These are phyloP conservation scores for Cottoperca gobio DNA, from an alignment of 2,797 vertebrate genomes.

Conservation along the genomic window DNA sequence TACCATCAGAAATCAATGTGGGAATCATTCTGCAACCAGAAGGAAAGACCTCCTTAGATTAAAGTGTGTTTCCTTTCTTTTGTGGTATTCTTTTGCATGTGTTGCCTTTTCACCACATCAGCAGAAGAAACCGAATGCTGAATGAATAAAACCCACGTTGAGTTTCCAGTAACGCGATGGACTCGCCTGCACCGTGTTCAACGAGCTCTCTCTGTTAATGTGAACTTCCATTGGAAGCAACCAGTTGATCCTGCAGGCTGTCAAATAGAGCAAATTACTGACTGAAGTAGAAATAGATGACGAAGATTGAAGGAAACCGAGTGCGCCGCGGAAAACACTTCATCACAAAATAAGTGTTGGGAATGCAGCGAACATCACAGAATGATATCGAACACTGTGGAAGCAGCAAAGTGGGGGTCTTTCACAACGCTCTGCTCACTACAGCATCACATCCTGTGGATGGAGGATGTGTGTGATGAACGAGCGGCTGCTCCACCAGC, in stretches of 20 bases:
- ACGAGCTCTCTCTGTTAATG: constrained; percentile 14
- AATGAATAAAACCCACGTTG: neutral
- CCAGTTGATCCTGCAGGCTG: constrained; percentile 21
- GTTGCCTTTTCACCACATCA: too few species aligned
- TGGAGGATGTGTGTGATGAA: constrained; percentile 29
- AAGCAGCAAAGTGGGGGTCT: constrained; percentile 5
- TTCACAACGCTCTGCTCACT: too few species aligned
- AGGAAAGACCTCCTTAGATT: neutral
- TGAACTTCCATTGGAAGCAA: constrained; percentile 31
- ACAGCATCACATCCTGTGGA: constrained; percentile 4
- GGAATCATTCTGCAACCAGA: neutral
- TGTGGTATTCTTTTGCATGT: neutral
- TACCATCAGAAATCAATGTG: neutral
- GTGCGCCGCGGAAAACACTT: neutral
- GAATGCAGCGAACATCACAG: neutral
- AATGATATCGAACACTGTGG: neutral
- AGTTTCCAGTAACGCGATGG: neutral
- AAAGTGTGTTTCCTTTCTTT: neutral
- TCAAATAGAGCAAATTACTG: constrained; percentile 5
- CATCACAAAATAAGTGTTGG: neutral
- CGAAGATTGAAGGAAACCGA: neutral
- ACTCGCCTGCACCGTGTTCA: neutral
- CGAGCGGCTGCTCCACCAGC: constrained; percentile 34
- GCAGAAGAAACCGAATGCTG: neutral
- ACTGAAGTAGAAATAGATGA: constrained; percentile 18